Conservation (phyloP, 2,888 invertebrate species). For the Pristionchus mayeri region DNA sequence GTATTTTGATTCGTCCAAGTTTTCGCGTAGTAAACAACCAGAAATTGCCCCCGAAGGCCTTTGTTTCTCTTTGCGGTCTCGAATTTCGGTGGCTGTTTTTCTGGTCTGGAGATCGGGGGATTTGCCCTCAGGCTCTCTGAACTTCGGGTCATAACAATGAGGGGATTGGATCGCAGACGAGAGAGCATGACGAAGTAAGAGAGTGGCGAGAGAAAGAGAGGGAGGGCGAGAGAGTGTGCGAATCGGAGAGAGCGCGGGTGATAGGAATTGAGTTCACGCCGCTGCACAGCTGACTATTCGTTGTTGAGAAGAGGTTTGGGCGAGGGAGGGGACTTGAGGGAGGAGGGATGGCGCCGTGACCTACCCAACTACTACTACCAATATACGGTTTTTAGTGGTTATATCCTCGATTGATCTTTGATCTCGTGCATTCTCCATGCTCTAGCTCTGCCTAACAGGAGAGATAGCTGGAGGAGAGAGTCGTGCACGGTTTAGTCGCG, state of each 20-base stretch:
- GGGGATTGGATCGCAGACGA: no score
- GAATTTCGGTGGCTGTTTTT: background rate
- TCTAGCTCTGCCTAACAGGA: no score
- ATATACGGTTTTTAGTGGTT: no score
- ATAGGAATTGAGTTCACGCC: background rate
- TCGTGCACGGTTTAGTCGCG: no score
- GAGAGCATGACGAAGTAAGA: background rate
- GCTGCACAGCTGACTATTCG: background rate
- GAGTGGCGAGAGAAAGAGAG: slow-evolving; percentile 7
- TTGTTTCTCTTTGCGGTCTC: background rate
- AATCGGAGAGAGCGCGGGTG: background rate
- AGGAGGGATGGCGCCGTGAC: no score
- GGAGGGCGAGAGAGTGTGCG: background rate
- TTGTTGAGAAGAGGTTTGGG: no score
- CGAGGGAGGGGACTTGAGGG: no score
- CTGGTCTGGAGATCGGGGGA: background rate
- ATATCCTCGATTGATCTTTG: no score
- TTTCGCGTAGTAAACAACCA: background rate
- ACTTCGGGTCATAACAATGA: background rate
- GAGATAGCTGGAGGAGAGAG: no score
- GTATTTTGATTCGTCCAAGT: no score
- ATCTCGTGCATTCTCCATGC: no score
- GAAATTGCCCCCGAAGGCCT: background rate
- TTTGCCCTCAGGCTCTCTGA: background rate
- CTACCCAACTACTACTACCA: no score